Percentiles rank a stretch among this genome's conserved stretches.
Conservation (phyloP, 1,140 invertebrate species). For the Pogonognathellus flavescens region DNA sequence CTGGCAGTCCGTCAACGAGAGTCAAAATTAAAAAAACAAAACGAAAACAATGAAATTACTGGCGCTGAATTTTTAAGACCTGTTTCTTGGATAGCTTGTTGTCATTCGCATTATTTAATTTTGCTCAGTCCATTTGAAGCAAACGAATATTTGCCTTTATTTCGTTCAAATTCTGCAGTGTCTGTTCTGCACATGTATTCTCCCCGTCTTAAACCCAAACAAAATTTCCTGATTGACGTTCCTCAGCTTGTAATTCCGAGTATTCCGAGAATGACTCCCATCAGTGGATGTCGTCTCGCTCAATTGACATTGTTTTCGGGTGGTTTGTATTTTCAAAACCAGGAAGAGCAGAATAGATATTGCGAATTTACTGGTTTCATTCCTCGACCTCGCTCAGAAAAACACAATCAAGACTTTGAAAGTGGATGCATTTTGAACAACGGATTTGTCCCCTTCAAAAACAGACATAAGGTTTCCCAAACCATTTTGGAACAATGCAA, state of each 20-base stretch:
- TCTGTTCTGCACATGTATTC: background rate
- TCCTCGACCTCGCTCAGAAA: background rate
- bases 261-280: background rate
- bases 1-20: background rate
- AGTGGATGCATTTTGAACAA: background rate
- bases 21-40: background rate
- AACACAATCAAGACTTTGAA: background rate
- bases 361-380: slow-evolving; percentile 7
- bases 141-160: background rate
- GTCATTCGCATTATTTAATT: background rate
- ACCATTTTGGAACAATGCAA: background rate
- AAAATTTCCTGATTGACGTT: background rate
- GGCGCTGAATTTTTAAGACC: background rate
- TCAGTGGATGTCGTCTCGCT: background rate
- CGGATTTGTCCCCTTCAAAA: background rate
- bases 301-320: slow-evolving; percentile 18
- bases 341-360: background rate
- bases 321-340: background rate
- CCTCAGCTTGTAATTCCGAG: background rate
- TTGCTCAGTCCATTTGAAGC: background rate
- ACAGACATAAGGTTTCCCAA: background rate
- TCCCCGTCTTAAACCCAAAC: background rate
- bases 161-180: background rate
- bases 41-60: background rate
- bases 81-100: background rate